These are phyloP conservation scores for Pseudorhiza aurosa DNA, from an alignment of 30 jellyfish, hydroid and myxozoan species.

Conservation along the genomic window DNA sequence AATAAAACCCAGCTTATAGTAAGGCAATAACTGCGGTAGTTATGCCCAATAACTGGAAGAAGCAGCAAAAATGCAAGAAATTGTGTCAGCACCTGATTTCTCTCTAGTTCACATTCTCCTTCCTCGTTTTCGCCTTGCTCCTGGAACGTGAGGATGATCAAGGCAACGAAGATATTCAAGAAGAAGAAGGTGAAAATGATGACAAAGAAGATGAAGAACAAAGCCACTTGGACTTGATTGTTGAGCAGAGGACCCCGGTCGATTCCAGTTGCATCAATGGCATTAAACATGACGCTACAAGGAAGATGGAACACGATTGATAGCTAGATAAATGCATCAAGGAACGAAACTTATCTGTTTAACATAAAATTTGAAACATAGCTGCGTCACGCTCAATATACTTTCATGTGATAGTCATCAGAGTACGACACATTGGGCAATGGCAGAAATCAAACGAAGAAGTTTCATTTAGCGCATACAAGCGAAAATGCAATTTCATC, in stretches of 20 bases:
- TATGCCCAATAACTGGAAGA: too few species aligned
- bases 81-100: slow-evolving; percentile 96
- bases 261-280: slow-evolving; percentile 96
- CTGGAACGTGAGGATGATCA: slow-evolving; percentile 96
- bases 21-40: too few species aligned
- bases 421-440: too few species aligned
- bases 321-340: too few species aligned
- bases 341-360: too few species aligned
- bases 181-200: slow-evolving; percentile 98
- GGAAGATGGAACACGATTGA: slow-evolving; percentile 5
- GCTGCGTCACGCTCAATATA: neutral
- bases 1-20: too few species aligned
- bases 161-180: slow-evolving; percentile 96
- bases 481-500: too few species aligned
- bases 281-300: slow-evolving; percentile 94
- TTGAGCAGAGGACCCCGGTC: slow-evolving; percentile 96
- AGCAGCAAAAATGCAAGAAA: neutral
- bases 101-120: slow-evolving; percentile 98
- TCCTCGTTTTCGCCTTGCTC: slow-evolving; percentile 99
- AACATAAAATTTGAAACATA: too few species aligned
- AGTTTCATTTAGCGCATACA: too few species aligned
- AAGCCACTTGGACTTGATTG: slow-evolving; percentile 94
- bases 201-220: slow-evolving; percentile 95
- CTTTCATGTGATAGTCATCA: too few species aligned
- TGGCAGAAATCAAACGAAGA: too few species aligned